Evolutionary conservation across 2,113 vertebrate genomes (phyloP), one percentile per base, ranked within the genome.

Genomic region (Sorex fumeus): DNA sequence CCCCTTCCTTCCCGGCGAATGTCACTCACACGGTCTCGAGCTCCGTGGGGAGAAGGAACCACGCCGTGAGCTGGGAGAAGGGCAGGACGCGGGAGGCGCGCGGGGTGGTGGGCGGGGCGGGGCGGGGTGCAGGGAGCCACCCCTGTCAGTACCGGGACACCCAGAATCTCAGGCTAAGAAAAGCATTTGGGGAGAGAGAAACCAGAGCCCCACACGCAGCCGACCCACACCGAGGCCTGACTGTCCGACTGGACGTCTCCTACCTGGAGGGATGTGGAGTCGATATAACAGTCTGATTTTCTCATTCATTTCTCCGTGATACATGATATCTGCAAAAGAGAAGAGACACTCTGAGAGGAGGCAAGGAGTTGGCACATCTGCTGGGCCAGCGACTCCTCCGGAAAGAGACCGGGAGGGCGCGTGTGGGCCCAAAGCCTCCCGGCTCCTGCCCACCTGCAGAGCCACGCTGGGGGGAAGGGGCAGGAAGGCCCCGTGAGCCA

Each of bases 191-290:
- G 16, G 15, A 21, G 18, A 57, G 18, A 60, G 21, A 60, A 60
- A 30, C 62, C 11, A 27, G 15, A 21, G 32, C 66, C 16, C 1
- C 3, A 2, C 16, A 28, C 30, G 79, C 60, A 34, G n/a, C 34
- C 21, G 40, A 2, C 4, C 11, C 16, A 10, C 19, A 16, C 30
- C n/a, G 53, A 36, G 1, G 30, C 7, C 36, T 8, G 18, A 25
- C 3, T 85, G 2, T 45, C 6, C 78, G 43, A 21, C 16, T 74
- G 60, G 64, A 82, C 32, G n/a, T 32, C 89, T 95, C 98, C 97
- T 97, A 99, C 99, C 99, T 66, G 99, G 99, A 43, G 99, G 99
- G 80, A 99, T 98, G 91, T 99, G 99, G 60, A 99, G 98, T 62
- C 98, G 98, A 94, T 99, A 99, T 0, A 99, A 96, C 76, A 99